These are phyloP conservation scores for Cossypha dichroa DNA, from an alignment of 2,797 vertebrate genomes.

Conservation along the genomic window DNA sequence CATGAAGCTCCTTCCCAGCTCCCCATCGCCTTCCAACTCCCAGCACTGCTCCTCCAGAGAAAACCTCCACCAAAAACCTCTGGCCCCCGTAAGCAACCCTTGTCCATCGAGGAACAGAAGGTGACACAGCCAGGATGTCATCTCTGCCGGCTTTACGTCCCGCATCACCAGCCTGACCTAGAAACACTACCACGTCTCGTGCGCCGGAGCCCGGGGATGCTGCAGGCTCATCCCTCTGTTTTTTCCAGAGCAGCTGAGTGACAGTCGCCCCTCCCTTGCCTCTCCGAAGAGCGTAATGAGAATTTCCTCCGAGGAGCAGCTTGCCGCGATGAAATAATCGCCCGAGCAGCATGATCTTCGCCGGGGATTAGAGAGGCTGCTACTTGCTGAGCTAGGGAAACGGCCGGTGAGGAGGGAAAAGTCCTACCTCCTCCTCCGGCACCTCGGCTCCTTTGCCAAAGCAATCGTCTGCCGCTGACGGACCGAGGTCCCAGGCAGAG, in stretches of 20 bases:
- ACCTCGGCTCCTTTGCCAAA: neutral
- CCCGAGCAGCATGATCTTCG: slow-evolving; percentile 39
- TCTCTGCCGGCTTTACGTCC: slow-evolving; percentile 11
- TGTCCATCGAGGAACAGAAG: slow-evolving; percentile 14
- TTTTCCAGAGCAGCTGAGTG: slow-evolving; percentile 38
- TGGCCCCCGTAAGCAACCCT: rapidly evolving
- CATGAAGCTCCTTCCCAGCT: neutral
- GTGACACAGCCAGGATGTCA: slow-evolving; percentile 46
- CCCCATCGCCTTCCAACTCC: rapidly evolving
- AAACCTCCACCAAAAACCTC: neutral
- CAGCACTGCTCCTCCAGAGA: neutral
- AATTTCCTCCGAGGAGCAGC: slow-evolving; percentile 59
- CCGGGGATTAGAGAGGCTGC: slow-evolving; percentile 19
- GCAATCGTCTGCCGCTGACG: neutral
- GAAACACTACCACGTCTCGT: slow-evolving; percentile 45
- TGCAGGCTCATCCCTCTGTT: slow-evolving; percentile 63
- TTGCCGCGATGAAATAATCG: slow-evolving; percentile 59
- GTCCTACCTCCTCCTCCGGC: neutral
- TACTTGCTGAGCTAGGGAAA: slow-evolving; percentile 53
- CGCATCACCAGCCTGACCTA: slow-evolving; percentile 63
- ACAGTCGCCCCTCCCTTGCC: slow-evolving; percentile 59
- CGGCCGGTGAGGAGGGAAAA: neutral
- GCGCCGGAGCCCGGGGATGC: slow-evolving; percentile 35
- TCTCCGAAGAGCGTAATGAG: slow-evolving; percentile 44
- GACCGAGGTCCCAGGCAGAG: neutral